Conservation (phyloP, 1,140 invertebrate genomes). For the Brachionus sp. region DNA sequence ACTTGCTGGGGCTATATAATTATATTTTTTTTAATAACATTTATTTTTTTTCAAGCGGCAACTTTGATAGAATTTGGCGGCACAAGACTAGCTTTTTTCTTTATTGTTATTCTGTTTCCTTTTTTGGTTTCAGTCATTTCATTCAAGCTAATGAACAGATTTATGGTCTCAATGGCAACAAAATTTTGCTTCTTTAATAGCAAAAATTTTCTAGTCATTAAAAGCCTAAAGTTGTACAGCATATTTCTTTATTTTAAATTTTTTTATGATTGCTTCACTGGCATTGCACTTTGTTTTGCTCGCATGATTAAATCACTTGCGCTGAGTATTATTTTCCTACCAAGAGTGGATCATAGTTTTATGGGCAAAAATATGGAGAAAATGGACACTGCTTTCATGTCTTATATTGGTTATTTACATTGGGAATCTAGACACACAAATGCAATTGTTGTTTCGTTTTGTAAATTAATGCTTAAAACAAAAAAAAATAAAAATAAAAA, state of each 20-base stretch:
- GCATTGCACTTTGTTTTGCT: conserved; percentile 13
- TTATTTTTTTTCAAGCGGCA: conserved; percentile 20
- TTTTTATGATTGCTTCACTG: conserved; percentile 45
- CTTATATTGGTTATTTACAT: conserved; percentile 20
- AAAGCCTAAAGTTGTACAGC: not conserved
- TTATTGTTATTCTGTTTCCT: not conserved
- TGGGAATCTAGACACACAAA: conserved; percentile 42
- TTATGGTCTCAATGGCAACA: not conserved
- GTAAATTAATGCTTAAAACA: not conserved
- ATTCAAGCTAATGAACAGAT: not conserved
- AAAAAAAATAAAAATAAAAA: not conserved
- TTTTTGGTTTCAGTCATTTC: conserved; percentile 20
- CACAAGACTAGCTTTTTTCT: not conserved
- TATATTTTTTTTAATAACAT: conserved; percentile 20
- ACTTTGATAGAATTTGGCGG: conserved; percentile 19
- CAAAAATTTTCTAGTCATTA: not conserved
- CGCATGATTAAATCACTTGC: conserved; percentile 22
- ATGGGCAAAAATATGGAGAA: conserved; percentile 34
- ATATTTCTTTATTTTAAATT: conserved; percentile 44
- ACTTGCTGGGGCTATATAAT: conserved; percentile 42
- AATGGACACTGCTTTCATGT: conserved; percentile 34
- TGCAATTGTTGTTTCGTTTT: conserved; percentile 10
- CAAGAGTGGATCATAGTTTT: conserved; percentile 22
- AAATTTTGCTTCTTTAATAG: conserved; percentile 20
- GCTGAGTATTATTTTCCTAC: not conserved